These are phyloP conservation scores for Burhinus bistriatus DNA, from an alignment of 2,113 vertebrate genomes.

Conservation along the genomic window DNA sequence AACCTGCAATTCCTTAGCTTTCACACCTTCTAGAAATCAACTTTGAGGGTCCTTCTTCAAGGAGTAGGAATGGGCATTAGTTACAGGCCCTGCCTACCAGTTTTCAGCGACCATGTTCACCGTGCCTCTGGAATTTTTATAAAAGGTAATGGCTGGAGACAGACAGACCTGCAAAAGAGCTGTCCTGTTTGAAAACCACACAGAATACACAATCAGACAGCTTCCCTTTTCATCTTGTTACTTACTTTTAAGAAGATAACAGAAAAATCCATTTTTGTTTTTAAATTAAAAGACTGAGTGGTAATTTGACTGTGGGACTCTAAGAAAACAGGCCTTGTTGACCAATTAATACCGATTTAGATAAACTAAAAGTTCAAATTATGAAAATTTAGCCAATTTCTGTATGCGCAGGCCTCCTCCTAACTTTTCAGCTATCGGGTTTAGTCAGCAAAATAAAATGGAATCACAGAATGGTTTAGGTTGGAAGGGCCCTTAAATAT, in stretches of 20 bases:
- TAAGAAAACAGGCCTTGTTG: not conserved
- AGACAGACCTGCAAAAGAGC: not conserved
- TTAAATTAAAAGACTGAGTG: not conserved
- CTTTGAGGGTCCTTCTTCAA: not conserved
- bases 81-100: not conserved
- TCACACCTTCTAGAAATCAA: not conserved
- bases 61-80: not conserved
- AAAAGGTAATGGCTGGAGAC: not conserved
- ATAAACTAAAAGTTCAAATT: not conserved
- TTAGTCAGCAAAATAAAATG: not conserved
- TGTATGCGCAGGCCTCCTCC: not conserved
- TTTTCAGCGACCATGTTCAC: not conserved
- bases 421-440: not conserved
- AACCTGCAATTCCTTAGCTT: not conserved
- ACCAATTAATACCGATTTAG: not conserved
- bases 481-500: no score
- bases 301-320: not conserved
- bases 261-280: not conserved
- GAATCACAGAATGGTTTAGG: no score
- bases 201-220: not conserved
- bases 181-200: not conserved
- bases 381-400: not conserved
- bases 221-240: not conserved
- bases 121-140: not conserved
- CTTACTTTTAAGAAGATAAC: not conserved